Conservation (phyloP, 2,113 vertebrate species). For the Nestor notabilis region DNA sequence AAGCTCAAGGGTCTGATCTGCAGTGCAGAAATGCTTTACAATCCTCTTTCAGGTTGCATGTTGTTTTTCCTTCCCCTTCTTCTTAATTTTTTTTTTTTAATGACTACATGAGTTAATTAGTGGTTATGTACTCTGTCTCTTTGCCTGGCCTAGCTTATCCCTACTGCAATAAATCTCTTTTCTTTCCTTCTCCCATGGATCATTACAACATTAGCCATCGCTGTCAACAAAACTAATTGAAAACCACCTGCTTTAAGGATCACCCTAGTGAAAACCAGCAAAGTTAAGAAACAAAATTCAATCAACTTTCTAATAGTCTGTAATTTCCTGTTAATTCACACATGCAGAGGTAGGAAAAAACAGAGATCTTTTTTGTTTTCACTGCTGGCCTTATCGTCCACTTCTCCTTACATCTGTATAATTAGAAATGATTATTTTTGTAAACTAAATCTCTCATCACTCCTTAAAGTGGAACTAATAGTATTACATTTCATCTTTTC, state of each 20-base stretch:
- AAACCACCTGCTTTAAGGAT: constrained; percentile 49
- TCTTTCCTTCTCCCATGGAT: constrained; percentile 18
- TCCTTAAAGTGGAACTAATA: background rate
- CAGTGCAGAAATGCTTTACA: constrained; percentile 47
- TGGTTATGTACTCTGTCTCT: constrained; percentile 58
- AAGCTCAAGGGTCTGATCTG: constrained; percentile 51
- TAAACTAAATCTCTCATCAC: background rate
- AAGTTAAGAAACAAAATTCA: constrained; percentile 59
- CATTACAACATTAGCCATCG: constrained; percentile 63
- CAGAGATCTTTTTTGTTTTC: background rate
- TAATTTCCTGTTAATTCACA: constrained; percentile 50
- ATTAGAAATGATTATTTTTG: constrained; percentile 36
- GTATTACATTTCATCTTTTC: background rate
- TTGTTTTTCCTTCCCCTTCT: constrained; percentile 26
- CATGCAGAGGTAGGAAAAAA: background rate
- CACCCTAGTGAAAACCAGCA: constrained; percentile 40
- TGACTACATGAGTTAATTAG: constrained; percentile 57
- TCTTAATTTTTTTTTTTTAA: background rate
- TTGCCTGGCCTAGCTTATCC: constrained; percentile 46
- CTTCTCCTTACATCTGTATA: background rate
- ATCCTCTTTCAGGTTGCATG: constrained; percentile 40
- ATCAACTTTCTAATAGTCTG: constrained; percentile 35
- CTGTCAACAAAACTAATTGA: constrained; percentile 64
- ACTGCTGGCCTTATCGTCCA: background rate
- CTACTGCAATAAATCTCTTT: constrained; percentile 38